Evolutionary conservation across 2,797 vertebrate species (phyloP).

Genomic region (Hydrolagus colliei): DNA sequence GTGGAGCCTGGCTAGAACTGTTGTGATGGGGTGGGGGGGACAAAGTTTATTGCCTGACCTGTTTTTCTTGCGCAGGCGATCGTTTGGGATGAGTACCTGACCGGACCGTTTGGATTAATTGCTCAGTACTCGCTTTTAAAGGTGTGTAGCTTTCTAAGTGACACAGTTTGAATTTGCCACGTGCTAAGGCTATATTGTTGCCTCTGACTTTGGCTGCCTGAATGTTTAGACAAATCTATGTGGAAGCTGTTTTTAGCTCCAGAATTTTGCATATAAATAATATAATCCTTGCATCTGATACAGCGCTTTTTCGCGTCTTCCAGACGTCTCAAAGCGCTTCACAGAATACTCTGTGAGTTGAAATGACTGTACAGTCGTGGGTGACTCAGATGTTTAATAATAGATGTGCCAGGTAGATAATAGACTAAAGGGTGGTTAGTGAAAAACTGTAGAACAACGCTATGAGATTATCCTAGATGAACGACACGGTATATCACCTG

Average conservation of each 20-base stretch:
- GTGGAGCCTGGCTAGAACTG: too few relatives aligned
- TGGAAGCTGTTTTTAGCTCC: neutral
- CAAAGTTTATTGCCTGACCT: neutral
- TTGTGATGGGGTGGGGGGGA: too few relatives aligned
- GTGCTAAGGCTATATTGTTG: neutral
- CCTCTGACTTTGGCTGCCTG: too few relatives aligned
- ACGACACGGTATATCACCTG: too few relatives aligned
- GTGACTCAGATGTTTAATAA: neutral
- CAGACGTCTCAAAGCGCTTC: too few relatives aligned
- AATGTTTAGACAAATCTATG: too few relatives aligned
- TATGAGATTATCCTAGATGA: too few relatives aligned
- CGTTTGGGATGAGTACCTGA: slow-evolving; percentile 95
- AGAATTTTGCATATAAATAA: neutral
- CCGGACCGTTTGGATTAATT: slow-evolving; percentile 90
- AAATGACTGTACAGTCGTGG: neutral
- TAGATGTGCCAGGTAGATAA: too few relatives aligned
- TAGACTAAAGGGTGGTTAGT: neutral
- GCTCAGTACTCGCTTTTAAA: slow-evolving; percentile 92
- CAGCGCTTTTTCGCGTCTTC: too few relatives aligned
- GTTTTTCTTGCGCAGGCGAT: slow-evolving; percentile 68
- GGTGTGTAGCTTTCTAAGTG: slow-evolving; percentile 52
- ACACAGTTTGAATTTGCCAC: neutral
- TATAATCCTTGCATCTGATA: too few relatives aligned
- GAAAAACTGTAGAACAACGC: too few relatives aligned
- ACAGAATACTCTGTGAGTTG: too few relatives aligned